Percentiles rank a stretch among this genome's conserved stretches.
These are phyloP conservation scores for Galeopsomyia nigrocyanea DNA, from an alignment of 2,888 invertebrate species.

Conservation along the genomic window DNA sequence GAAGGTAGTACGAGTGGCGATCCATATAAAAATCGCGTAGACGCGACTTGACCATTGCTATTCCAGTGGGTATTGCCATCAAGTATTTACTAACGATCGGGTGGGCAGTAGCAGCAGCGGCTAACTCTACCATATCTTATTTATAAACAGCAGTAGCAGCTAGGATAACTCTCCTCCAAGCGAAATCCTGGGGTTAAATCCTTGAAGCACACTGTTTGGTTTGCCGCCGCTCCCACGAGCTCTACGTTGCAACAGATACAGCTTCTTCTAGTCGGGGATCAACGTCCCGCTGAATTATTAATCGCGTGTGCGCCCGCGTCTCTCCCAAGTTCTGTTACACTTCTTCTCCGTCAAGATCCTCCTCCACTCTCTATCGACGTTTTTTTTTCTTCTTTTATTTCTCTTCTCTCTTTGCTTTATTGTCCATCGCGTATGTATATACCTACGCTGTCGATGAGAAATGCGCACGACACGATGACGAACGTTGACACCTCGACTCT, in stretches of 20 bases:
- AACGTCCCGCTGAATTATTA: slow-evolving; percentile 31
- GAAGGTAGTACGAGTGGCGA: neutral
- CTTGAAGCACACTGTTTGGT: neutral
- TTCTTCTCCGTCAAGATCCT: too few species aligned
- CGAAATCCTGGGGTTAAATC: slow-evolving; percentile 11
- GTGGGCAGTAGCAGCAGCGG: too few species aligned
- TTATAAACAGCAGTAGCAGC: slow-evolving; percentile 8
- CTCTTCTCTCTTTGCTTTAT: too few species aligned
- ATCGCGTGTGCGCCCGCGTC: slow-evolving; percentile 2
- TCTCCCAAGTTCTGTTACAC: too few species aligned
- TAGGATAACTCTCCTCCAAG: neutral
- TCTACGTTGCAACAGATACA: neutral
- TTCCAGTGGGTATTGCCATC: slow-evolving; percentile 19
- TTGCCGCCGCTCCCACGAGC: neutral
- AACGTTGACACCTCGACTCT: too few species aligned
- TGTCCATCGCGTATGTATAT: too few species aligned
- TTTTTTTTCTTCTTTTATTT: too few species aligned
- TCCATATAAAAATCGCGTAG: neutral
- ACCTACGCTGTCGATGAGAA: too few species aligned
- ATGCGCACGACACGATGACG: too few species aligned
- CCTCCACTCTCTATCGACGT: too few species aligned
- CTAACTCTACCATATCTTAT: slow-evolving; percentile 24
- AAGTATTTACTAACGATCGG: slow-evolving; percentile 43
- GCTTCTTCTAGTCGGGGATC: slow-evolving; percentile 6
- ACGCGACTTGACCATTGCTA: slow-evolving; percentile 1